Evolutionary conservation across 2,113 vertebrate genomes (phyloP).

Genomic region (Siniperca chuatsi): DNA sequence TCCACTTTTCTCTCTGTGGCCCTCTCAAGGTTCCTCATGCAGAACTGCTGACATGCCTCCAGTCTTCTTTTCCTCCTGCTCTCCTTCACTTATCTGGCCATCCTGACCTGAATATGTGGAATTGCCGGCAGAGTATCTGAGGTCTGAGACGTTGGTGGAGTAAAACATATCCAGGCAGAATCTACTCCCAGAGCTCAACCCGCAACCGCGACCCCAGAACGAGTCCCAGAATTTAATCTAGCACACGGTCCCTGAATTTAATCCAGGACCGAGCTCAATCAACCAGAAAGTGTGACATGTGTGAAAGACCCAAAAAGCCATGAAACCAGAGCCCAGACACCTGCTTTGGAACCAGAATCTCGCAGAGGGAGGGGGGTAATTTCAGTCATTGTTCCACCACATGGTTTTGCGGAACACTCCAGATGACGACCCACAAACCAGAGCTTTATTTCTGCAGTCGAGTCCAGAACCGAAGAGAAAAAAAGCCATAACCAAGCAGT

Average conservation of each 20-base stretch:
- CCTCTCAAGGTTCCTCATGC: conserved; percentile 62
- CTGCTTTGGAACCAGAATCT: conserved; percentile 71
- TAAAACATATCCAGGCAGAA: conserved; percentile 52
- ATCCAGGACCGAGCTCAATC: conserved; percentile 64
- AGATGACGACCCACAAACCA: conserved; percentile 68
- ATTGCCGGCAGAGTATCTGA: conserved; percentile 40
- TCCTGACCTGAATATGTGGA: conserved; percentile 32
- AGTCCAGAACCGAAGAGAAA: conserved; percentile 44
- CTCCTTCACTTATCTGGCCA: conserved; percentile 55
- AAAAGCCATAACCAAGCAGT: conserved; percentile 25
- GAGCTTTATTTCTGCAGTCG: conserved; percentile 39
- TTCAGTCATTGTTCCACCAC: conserved; percentile 54
- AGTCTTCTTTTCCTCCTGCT: conserved; percentile 9
- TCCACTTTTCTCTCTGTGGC: conserved; percentile 44
- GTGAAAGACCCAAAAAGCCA: conserved; percentile 55
- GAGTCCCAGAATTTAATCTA: conserved; percentile 59
- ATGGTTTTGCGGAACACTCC: conserved; percentile 57
- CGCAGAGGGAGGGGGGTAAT: background rate
- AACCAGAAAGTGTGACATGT: conserved; percentile 68
- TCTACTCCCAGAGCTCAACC: conserved; percentile 47
- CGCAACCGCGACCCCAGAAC: conserved; percentile 58
- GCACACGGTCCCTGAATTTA: conserved; percentile 60
- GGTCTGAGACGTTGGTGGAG: conserved; percentile 34
- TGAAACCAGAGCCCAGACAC: conserved; percentile 75
- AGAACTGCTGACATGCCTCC: conserved; percentile 71